Percentiles rank a stretch among this genome's conserved stretches.
Conservation (phyloP, 2,797 vertebrate species). For the Pterois miles region DNA sequence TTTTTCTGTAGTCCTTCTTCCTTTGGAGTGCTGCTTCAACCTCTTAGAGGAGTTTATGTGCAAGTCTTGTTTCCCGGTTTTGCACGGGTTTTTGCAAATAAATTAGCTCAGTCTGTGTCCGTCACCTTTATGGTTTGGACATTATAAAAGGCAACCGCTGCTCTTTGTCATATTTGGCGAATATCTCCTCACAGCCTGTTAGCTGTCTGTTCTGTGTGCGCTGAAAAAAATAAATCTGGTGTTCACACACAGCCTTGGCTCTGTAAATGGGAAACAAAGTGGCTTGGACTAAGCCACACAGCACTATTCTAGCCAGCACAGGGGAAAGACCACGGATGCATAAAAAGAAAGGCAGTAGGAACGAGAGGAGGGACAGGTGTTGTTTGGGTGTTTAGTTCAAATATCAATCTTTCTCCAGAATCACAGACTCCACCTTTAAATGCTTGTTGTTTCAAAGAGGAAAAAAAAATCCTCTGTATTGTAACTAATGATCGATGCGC, state of each 20-base stretch:
- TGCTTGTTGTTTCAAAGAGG: constrained; percentile 6
- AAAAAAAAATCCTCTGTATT: constrained; percentile 1
- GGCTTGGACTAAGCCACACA: not conserved
- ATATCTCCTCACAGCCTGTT: not conserved
- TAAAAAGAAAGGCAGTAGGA: not conserved
- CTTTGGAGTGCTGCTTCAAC: not conserved
- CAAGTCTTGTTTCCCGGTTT: not conserved
- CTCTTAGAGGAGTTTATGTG: constrained; percentile 31
- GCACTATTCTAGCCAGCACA: not conserved
- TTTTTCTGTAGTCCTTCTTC: not conserved
- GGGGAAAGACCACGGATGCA: not conserved
- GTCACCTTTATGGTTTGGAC: not conserved
- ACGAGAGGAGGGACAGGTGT: not conserved
- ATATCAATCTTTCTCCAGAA: not conserved
- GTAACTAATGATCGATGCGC: constrained; percentile 41
- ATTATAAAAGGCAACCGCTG: not conserved
- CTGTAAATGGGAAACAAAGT: not conserved
- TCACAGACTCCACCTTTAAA: not conserved
- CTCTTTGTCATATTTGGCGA: not conserved
- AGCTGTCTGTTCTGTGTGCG: not conserved
- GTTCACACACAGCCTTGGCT: not conserved
- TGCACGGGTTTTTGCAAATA: not conserved
- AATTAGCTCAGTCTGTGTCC: not conserved
- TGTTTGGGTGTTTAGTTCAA: not conserved
- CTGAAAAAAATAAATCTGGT: not conserved